phyloP scores from a whole-genome alignment of 1,140 invertebrate genomes.

The Kradibia gibbosae region DNA sequence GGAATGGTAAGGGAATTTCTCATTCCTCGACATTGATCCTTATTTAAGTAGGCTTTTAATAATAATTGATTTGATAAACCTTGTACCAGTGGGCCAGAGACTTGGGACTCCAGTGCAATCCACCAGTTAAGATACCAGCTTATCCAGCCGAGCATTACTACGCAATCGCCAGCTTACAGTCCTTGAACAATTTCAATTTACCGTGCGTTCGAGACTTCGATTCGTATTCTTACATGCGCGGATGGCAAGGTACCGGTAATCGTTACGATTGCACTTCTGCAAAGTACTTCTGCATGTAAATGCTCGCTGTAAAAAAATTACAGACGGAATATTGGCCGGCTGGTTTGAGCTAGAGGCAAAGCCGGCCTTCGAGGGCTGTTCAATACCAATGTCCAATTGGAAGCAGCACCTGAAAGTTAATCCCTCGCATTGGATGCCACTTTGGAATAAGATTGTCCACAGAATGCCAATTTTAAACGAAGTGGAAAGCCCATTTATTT shows the following conservation, averaged over 20 bases:
- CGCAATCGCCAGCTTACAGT: conserved; percentile 73
- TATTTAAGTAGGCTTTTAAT: conserved; percentile 9
- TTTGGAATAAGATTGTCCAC: conserved; percentile 78
- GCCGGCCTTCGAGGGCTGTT: conserved; percentile 76
- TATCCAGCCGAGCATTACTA: conserved; percentile 83
- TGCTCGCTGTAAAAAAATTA: neutral
- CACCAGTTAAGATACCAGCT: conserved; percentile 79
- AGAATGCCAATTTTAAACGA: conserved; percentile 78
- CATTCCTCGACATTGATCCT: neutral
- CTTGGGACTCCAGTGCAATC: conserved; percentile 77
- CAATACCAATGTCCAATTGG: conserved; percentile 76
- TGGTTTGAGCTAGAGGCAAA: conserved; percentile 80
- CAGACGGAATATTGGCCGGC: conserved; percentile 77
- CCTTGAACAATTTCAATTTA: conserved; percentile 64
- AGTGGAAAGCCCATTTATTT: conserved; percentile 74
- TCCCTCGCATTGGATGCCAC: conserved; percentile 78
- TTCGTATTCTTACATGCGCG: conserved; percentile 77
- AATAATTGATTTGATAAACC: conserved; percentile 44
- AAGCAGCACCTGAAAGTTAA: conserved; percentile 72
- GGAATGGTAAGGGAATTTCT: conserved; percentile 76
- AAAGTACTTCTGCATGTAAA: neutral
- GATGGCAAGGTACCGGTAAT: conserved; percentile 65
- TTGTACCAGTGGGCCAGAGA: conserved; percentile 77
- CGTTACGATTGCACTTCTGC: conserved; percentile 1
- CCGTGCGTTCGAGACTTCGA: conserved; percentile 82